These are phyloP conservation scores for Ariolimax columbianus DNA, from an alignment of 2,888 invertebrate species.

Conservation along the genomic window DNA sequence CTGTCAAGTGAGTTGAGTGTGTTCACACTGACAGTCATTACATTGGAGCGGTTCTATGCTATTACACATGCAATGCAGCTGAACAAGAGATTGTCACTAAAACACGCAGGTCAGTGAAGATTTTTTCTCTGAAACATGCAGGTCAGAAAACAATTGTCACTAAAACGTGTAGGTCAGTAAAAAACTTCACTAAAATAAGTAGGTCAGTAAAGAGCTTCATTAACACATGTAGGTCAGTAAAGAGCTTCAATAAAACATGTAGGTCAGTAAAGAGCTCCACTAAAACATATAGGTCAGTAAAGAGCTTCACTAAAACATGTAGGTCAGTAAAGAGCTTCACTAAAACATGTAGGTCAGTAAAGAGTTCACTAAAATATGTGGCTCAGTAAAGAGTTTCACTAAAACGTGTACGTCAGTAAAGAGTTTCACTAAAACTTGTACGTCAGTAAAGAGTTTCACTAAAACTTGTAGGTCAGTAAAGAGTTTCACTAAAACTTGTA, in stretches of 20 bases:
- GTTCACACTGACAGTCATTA: constrained; percentile 96
- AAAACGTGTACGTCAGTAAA: background rate
- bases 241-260: background rate
- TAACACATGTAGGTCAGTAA: background rate
- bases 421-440: background rate
- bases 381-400: background rate
- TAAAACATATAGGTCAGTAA: background rate
- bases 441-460: background rate
- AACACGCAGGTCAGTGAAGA: constrained; percentile 84
- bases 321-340: background rate
- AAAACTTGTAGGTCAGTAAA: background rate
- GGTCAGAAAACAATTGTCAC: background rate
- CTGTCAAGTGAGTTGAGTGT: constrained; percentile 95
- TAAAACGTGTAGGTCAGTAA: background rate
- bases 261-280: background rate
- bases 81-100: constrained; percentile 94
- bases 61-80: constrained; percentile 98
- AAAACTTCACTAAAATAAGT: background rate
- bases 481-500: background rate
- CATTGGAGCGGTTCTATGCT: constrained; percentile 92
- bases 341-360: background rate
- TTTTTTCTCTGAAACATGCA: background rate
- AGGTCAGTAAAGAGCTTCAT: background rate
- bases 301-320: background rate
- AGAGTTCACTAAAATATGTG: background rate